A percentile compares a stretch with the other conserved stretches of the same genome.
Conservation (phyloP, 2,888 invertebrate species). For the Drosophila stalkeri region DNA sequence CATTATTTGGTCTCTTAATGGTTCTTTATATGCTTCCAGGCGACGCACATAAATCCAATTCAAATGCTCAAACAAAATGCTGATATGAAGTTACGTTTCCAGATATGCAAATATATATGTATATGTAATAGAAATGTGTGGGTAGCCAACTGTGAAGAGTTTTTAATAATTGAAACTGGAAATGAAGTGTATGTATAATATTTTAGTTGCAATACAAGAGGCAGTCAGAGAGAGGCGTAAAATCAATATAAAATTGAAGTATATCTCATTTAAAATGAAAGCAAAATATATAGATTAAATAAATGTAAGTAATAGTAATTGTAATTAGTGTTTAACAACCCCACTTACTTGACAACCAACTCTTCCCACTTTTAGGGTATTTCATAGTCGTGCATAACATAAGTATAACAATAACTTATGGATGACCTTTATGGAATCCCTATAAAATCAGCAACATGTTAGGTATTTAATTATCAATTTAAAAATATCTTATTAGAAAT, state of each 20-base stretch:
- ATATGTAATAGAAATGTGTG: background rate
- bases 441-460: background rate
- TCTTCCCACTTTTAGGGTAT: background rate
- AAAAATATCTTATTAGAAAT: too few relatives aligned
- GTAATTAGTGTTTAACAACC: too few relatives aligned
- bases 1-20: slow-evolving; percentile 30
- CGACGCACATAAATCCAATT: slow-evolving; percentile 24
- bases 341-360: too few relatives aligned
- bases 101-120: background rate
- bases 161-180: background rate
- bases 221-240: background rate
- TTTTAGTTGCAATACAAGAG: background rate
- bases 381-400: background rate
- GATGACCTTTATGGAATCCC: background rate
- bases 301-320: too few relatives aligned
- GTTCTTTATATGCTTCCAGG: slow-evolving; percentile 33
- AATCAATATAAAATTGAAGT: background rate
- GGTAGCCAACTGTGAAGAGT: background rate
- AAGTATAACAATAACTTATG: too few relatives aligned
- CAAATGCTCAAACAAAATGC: slow-evolving; percentile 5
- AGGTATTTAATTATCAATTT: too few relatives aligned
- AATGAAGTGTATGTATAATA: too few relatives aligned
- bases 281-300: too few relatives aligned
- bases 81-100: background rate
- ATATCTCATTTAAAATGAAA: background rate